Base-by-base conservation (phyloP, 2,888 invertebrate genomes). In the Sinotaia quadrata region DNA sequence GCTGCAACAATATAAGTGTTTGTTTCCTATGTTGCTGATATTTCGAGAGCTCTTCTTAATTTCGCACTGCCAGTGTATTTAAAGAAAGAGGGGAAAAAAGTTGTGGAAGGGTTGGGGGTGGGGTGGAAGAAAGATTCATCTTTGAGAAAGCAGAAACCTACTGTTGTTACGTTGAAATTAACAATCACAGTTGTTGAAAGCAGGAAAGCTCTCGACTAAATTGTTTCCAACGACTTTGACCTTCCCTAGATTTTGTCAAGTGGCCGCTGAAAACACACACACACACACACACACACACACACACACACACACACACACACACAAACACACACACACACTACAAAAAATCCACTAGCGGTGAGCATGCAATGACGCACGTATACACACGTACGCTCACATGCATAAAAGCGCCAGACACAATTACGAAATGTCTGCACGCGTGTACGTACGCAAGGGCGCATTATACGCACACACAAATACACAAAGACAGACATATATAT, bases 161-260 rank as follows among this genome's bases (percentile, higher is more conserved):
- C 54, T 65, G 69, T 63, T 65, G 49, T 49, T 58, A 51, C 51
- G 58, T 56, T 27, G 52, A 59, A 69, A 33, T 37, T 57, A 57
- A 70, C 70, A 70, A 70, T 70, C 70, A 67, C 52, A 31, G 59
- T 61, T 57, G 62, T 61, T 67, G 44, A 58, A 56, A 47, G 51
- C 56, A 62, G 62, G 58, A 71, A 71, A 62, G 49, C 54, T 54
- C 67, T 62, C 51, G 51, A 62, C 59, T 49, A 67, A 71, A 71
- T 71, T 71, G 61, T 57, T 57, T 71, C 67, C 71, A 67, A 71
- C 67, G 34, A 57, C 61, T 67, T 67, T 71, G 71, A 71, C 71
- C 71, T 52, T 59, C 29, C 44, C 58, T 34, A 37, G 12, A 33
- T 58, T 58, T 58, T 34, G 24, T 57, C 56, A 56, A 56, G 29